These are phyloP conservation scores for Ennomos erosarius DNA, from an alignment of 2,888 invertebrate species.

Conservation along the genomic window DNA sequence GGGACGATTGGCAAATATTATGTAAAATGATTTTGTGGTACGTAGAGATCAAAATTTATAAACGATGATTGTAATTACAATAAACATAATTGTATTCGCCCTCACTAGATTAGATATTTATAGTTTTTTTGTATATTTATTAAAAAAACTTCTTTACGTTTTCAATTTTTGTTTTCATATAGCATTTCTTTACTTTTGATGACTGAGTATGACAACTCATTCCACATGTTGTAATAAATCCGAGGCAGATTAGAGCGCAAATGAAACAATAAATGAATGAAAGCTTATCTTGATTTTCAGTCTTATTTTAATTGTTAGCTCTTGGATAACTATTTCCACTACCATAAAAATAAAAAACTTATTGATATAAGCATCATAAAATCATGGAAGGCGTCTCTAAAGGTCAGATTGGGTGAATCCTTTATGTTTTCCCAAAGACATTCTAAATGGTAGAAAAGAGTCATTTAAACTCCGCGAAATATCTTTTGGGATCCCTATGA, in stretches of 20 bases:
- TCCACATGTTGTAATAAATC: too few species aligned
- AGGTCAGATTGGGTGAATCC: constrained; percentile 25
- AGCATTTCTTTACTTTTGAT: too few species aligned
- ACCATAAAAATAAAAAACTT: not conserved
- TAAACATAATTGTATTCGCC: too few species aligned
- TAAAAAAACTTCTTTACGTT: not conserved
- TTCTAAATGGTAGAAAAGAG: constrained; percentile 23
- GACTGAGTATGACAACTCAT: too few species aligned
- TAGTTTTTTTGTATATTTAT: not conserved
- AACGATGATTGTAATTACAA: too few species aligned
- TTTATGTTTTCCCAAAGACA: constrained; percentile 27
- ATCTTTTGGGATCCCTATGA: constrained; percentile 27
- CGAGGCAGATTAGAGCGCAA: too few species aligned
- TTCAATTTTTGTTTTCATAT: not conserved
- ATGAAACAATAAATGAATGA: too few species aligned
- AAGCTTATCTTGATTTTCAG: not conserved
- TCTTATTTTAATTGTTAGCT: not conserved
- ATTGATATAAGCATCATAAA: constrained; percentile 12
- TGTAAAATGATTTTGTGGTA: constrained; percentile 17
- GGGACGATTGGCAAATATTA: constrained; percentile 48
- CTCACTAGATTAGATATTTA: too few species aligned
- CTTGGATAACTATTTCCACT: not conserved
- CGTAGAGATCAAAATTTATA: too few species aligned
- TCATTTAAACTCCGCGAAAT: constrained; percentile 21
- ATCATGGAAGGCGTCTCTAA: constrained; percentile 19